Evolutionary conservation across 2,888 invertebrate genomes (phyloP).

Genomic region (Rotaria macrura): DNA sequence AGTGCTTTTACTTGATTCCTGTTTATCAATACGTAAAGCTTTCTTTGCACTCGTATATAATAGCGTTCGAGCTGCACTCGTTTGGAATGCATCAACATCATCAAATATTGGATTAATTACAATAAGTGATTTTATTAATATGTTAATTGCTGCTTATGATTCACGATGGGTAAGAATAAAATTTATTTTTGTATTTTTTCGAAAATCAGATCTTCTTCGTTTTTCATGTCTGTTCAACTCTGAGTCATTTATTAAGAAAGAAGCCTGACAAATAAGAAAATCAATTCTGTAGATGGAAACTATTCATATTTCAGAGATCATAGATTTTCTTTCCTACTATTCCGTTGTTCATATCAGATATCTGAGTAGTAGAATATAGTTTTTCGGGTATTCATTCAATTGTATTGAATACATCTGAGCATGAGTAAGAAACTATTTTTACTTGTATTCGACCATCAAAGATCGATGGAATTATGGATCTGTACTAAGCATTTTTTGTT

Average conservation of each 20-base stretch:
- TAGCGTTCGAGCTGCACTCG: not conserved
- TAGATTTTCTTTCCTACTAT: too few species aligned
- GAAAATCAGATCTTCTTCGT: not conserved
- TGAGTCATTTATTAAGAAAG: not conserved
- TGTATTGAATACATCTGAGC: too few species aligned
- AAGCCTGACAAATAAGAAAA: not conserved
- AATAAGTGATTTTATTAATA: constrained; percentile 11
- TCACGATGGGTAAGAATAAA: not conserved
- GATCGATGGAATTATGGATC: too few species aligned
- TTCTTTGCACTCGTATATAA: constrained; percentile 17
- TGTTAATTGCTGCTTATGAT: not conserved
- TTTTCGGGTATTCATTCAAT: too few species aligned
- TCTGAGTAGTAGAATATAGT: too few species aligned
- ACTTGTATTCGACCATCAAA: too few species aligned
- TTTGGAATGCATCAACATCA: constrained; percentile 9
- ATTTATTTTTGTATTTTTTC: too few species aligned
- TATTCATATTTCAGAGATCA: too few species aligned
- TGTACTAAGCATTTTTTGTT: not conserved
- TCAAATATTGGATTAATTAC: constrained; percentile 14
- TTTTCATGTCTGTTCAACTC: too few species aligned
- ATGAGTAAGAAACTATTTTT: too few species aligned
- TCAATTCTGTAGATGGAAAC: too few species aligned
- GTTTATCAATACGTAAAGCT: constrained; percentile 58
- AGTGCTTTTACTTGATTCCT: constrained; percentile 96
- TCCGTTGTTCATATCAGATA: too few species aligned